Conservation (phyloP, 2,797 vertebrate species). For the Vultur gryphus region DNA sequence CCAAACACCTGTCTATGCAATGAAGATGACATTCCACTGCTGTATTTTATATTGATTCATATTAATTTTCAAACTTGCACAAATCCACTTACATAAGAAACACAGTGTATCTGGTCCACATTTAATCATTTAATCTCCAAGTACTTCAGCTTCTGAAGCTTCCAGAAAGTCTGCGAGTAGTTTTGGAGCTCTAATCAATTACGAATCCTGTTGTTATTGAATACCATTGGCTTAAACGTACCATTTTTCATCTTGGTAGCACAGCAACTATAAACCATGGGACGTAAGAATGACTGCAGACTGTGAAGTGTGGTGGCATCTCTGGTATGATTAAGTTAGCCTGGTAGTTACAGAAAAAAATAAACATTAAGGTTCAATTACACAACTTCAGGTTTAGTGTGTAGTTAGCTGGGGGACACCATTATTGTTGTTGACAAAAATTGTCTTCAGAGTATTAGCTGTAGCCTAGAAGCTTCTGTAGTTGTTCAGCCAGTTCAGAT, state of each 20-base stretch:
- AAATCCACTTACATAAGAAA: not conserved
- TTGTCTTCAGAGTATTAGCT: not conserved
- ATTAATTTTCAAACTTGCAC: not conserved
- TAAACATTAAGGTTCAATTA: rapidly evolving
- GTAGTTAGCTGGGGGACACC: not conserved
- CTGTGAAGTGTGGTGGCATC: not conserved
- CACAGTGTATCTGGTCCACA: rapidly evolving
- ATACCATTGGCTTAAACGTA: rapidly evolving
- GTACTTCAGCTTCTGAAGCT: not conserved
- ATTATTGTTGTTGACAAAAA: not conserved
- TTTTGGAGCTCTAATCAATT: not conserved
- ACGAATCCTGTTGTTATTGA: not conserved
- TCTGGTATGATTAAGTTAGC: not conserved
- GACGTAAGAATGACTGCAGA: not conserved
- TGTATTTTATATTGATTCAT: rapidly evolving
- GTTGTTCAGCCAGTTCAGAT: not conserved
- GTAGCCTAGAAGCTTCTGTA: not conserved
- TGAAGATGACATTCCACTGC: rapidly evolving
- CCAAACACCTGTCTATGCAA: not conserved
- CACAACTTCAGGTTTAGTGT: not conserved
- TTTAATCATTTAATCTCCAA: not conserved
- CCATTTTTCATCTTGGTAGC: not conserved
- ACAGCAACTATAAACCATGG: not conserved
- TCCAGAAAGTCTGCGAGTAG: not conserved
- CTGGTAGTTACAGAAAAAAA: not conserved